Percentiles rank a stretch among this genome's conserved stretches.
phyloP scores from a whole-genome alignment of 1,140 invertebrate species.

The Lethrus apterus region DNA sequence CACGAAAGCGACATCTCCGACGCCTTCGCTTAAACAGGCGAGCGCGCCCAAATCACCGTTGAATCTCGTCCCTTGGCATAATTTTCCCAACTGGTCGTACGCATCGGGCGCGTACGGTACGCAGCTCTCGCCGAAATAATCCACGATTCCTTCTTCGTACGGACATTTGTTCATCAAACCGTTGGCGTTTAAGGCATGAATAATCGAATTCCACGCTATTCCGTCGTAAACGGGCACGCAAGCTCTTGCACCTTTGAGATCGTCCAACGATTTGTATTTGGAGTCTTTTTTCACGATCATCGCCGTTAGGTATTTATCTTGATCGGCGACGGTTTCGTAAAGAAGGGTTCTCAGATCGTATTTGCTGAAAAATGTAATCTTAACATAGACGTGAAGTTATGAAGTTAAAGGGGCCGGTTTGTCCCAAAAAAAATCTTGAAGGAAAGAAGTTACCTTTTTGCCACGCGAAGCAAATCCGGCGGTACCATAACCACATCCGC shows the following conservation, averaged over 20 bases:
- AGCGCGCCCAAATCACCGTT: slow-evolving; percentile 59
- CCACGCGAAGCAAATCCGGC: slow-evolving; percentile 52
- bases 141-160: slow-evolving; percentile 40
- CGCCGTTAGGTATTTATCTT: slow-evolving; percentile 57
- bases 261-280: slow-evolving; percentile 48
- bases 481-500: slow-evolving; percentile 59
- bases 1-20: slow-evolving; percentile 81
- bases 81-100: slow-evolving; percentile 13
- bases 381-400: not conserved
- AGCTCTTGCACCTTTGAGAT: slow-evolving; percentile 59
- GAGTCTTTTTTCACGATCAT: slow-evolving; percentile 61
- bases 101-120: slow-evolving; percentile 42
- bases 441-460: slow-evolving; percentile 42
- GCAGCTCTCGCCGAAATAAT: slow-evolving; percentile 58
- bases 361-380: slow-evolving; percentile 41
- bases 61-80: slow-evolving; percentile 31
- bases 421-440: no score
- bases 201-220: slow-evolving; percentile 55
- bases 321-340: slow-evolving; percentile 54
- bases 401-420: not conserved
- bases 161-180: slow-evolving; percentile 41
- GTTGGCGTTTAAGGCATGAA: slow-evolving; percentile 48
- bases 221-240: slow-evolving; percentile 63
- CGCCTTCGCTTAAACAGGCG: slow-evolving; percentile 68
- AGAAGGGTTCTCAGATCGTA: slow-evolving; percentile 57